These are phyloP conservation scores for Heteronetta atricapilla DNA, from an alignment of 2,113 vertebrate species.

Conservation along the genomic window DNA sequence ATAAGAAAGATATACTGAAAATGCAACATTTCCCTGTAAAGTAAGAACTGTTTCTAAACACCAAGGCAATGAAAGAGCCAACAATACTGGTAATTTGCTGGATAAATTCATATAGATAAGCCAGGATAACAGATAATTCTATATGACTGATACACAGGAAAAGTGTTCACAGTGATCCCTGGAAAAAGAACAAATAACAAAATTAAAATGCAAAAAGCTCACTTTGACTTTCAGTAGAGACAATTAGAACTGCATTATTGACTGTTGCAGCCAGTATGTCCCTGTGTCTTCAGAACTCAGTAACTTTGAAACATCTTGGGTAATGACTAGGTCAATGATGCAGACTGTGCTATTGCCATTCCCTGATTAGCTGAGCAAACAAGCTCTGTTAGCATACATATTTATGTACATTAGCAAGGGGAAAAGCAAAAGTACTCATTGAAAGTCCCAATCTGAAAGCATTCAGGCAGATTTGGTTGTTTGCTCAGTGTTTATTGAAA, in stretches of 20 bases:
- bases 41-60: neutral
- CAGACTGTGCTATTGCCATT: neutral
- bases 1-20: neutral
- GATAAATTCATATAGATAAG: neutral
- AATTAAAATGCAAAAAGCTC: neutral
- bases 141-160: neutral
- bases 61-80: neutral
- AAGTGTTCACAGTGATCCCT: neutral
- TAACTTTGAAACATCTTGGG: neutral
- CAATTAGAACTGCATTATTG: neutral
- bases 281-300: neutral
- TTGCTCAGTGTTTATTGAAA: conserved; percentile 27
- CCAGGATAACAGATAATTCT: neutral
- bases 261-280: neutral
- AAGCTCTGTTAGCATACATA: neutral
- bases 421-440: neutral
- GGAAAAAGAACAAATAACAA: neutral
- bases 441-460: neutral
- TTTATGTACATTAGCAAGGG: neutral
- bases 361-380: neutral
- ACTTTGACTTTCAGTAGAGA: neutral
- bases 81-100: neutral
- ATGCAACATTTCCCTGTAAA: neutral
- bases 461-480: neutral
- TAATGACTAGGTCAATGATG: neutral